Percentiles rank a stretch among this genome's conserved stretches.
Evolutionary conservation across 2,113 vertebrate species (phyloP).

Genomic region (Melozone crissalis): DNA sequence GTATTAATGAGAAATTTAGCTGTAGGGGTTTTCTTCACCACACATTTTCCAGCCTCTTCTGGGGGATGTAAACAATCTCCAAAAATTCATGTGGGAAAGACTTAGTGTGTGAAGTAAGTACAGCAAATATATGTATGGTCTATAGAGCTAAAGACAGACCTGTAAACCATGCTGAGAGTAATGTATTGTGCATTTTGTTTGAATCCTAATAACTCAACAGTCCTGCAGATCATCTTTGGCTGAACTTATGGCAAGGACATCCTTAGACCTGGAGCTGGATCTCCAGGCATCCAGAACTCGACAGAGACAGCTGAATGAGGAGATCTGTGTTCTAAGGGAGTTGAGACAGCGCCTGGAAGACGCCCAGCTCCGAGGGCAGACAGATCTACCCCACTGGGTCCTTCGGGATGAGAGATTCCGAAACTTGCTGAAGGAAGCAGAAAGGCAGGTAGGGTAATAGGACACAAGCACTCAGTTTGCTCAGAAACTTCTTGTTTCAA

Average conservation of each 20-base stretch:
- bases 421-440: constrained; percentile 89
- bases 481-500: neutral
- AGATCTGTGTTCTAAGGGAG: constrained; percentile 88
- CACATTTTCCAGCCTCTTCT: neutral
- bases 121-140: neutral
- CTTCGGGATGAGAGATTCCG: constrained; percentile 91
- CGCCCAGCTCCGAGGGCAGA: constrained; percentile 80
- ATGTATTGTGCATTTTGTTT: neutral
- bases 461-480: neutral
- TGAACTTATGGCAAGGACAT: constrained; percentile 92
- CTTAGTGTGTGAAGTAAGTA: neutral
- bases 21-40: neutral
- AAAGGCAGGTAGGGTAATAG: constrained; percentile 85
- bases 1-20: neutral
- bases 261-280: constrained; percentile 99
- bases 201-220: constrained; percentile 72
- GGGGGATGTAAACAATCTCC: neutral
- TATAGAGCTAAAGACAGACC: neutral
- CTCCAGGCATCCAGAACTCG: constrained; percentile 96
- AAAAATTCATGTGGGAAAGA: neutral
- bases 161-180: neutral
- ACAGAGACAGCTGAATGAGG: constrained; percentile 93
- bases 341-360: constrained; percentile 93
- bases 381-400: constrained; percentile 89
- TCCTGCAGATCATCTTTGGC: constrained; percentile 90